phyloP scores from a whole-genome alignment of 2,888 invertebrate genomes.

The Leucophora obtusa region DNA sequence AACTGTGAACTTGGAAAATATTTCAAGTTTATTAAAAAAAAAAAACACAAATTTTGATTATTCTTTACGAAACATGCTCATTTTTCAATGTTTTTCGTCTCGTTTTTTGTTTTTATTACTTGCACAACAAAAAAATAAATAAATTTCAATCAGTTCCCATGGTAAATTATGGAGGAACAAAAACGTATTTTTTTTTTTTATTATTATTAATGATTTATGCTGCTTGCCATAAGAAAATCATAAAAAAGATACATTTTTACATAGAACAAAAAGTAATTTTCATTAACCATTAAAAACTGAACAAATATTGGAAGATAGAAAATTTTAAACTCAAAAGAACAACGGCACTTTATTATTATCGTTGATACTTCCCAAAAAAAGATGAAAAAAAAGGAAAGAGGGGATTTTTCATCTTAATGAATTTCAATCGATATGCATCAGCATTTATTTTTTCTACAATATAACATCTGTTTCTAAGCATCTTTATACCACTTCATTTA shows the following conservation, averaged over 20 bases:
- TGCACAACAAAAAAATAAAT: conserved; percentile 27
- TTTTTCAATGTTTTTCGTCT: conserved; percentile 8
- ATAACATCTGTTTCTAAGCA: conserved; percentile 46
- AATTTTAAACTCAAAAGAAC: conserved; percentile 22
- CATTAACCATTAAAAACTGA: conserved; percentile 28
- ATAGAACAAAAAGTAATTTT: conserved; percentile 34
- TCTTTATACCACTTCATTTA: background rate
- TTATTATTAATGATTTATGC: conserved; percentile 53
- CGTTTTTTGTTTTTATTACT: conserved; percentile 20
- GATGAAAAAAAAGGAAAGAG: background rate
- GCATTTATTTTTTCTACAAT: conserved; percentile 18
- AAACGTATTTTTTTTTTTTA: background rate
- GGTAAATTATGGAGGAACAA: conserved; percentile 5
- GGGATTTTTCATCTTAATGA: conserved; percentile 45
- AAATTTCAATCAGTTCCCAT: conserved; percentile 63
- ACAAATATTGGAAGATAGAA: background rate
- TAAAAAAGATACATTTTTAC: conserved; percentile 7
- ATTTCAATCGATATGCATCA: conserved; percentile 55
- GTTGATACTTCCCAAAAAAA: background rate
- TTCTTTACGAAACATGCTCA: conserved; percentile 31
- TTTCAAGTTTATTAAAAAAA: conserved; percentile 48
- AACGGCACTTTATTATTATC: conserved; percentile 18
- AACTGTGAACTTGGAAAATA: conserved; percentile 45
- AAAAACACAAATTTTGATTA: conserved; percentile 20
- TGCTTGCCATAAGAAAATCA: conserved; percentile 21